Base-by-base conservation (phyloP, 1,140 invertebrate genomes). In the Zaprionus ornatus region DNA sequence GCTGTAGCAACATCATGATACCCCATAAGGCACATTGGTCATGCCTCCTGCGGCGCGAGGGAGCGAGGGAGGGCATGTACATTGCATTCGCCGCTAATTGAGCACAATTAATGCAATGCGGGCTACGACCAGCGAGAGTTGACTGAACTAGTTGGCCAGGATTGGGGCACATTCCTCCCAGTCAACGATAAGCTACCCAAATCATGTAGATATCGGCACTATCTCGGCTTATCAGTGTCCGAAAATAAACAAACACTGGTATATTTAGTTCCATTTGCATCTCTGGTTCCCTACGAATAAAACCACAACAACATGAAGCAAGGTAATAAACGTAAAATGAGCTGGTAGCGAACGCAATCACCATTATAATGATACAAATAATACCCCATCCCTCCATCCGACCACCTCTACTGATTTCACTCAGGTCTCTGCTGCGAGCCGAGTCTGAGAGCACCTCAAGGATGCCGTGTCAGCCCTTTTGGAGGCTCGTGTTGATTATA, bases 271-370 rank as follows among this genome's bases (percentile, higher is more conserved):
- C 23, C n/a, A 27, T 57, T 19, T 50, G n/a, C 12, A 21, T 48
- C 35, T 55, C 42, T 57, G 27, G 15, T 40, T 37, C 17, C 32
- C 40, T 45, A 42, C 45, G n/a, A 45, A 50, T 50, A 19, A 48
- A 50, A 50, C 45, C 45, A 45, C 40, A 45, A 45, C 40, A 45
- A 45, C 40, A 45, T 4, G 45, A 50, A 77, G 32, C 56, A 15
- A 37, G 40, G 48, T 50, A 78, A 75, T 75, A 78, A 75, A 78
- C 65, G 76, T 74, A 77, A 79, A 65, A 62, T 65, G 74, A 73
- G 45, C 74, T 68, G 54, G 50, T 69, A 21, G 29, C 35, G 27
- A 40, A 66, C 12, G 57, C 60, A 64, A 17, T 45, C 48, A 62
- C 54, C 32, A 60, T 52, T 40, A 62, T 50, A 66, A 66, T 66